Base-by-base conservation (phyloP, 1,140 invertebrate species). In the Drosophila murphyi region DNA sequence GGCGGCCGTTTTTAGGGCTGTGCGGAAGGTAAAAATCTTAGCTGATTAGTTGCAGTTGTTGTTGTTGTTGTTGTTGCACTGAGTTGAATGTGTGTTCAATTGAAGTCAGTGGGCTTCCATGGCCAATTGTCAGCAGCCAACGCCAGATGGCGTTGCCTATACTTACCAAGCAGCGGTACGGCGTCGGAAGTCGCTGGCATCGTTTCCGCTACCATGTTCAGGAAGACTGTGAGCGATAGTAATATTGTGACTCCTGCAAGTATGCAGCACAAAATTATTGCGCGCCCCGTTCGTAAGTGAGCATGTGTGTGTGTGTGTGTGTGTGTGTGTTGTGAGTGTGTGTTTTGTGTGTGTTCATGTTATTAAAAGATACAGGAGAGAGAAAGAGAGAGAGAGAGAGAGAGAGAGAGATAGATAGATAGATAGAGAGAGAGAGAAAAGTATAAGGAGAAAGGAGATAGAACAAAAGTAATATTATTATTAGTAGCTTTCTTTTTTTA, bases 181-280 rank as follows among this genome's bases (percentile, higher is more conserved):
- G 96, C 96, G 92, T 97, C 96, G 78, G 96, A 97, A 62, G 96
- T 96, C 67, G 96, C 95, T 78, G 96, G 96, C 94, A 97, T 96
- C 79, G 95, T 96, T 94, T 97, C 96, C 20, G 97, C 97, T 82
- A 98, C 97, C 94, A 98, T 96, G 93, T 97, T 97, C 86, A 97
- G 95, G 95, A 99, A 99, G 93, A 99, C 98, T 93, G 98, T 99
- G 94, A 99, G 95, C 93, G 98, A 99, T 93, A 99, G 96, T 90
- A 99, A 95, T 94, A 99, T 99, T 92, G 98, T 99, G 89, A 99
- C 98, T 94, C 98, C 98, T 99, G 95, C 64, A 93, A 93, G 57
- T 72, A 70, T 43, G 67, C 63, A 76, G 60, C 64, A 75, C 5
- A 71, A 47, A 39, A 69, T 72, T 65, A 64, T 37, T 70, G 47